These are phyloP conservation scores for Calephelis virginiensis DNA, from an alignment of 1,140 invertebrate species.

Conservation along the genomic window DNA sequence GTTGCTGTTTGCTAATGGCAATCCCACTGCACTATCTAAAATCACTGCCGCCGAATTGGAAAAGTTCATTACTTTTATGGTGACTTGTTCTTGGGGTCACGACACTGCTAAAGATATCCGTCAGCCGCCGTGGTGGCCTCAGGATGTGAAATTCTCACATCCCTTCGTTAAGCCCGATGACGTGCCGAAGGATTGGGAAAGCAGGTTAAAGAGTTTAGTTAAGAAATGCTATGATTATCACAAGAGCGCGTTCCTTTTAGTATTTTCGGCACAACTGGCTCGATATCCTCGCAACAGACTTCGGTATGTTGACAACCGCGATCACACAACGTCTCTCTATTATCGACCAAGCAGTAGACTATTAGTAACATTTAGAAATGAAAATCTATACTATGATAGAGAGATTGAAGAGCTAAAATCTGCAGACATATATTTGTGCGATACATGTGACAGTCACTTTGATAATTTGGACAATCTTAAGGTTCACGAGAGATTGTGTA, in stretches of 20 bases:
- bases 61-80: constrained; percentile 86
- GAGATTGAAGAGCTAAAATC: constrained; percentile 56
- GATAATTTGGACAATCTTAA: constrained; percentile 62
- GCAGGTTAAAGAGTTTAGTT: constrained; percentile 82
- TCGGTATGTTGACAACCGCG: constrained; percentile 85
- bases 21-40: constrained; percentile 83
- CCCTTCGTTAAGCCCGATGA: constrained; percentile 78
- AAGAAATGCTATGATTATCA: constrained; percentile 85
- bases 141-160: constrained; percentile 82
- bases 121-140: constrained; percentile 84
- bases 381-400: constrained; percentile 81
- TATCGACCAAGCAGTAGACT: constrained; percentile 82
- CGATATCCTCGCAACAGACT: constrained; percentile 82
- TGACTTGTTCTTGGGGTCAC: constrained; percentile 85
- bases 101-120: constrained; percentile 79
- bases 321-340: constrained; percentile 86
- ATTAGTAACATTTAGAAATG: constrained; percentile 86
- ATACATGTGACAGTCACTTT: constrained; percentile 83
- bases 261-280: constrained; percentile 84
- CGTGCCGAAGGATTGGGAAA: constrained; percentile 80
- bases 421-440: constrained; percentile 85
- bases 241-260: constrained; percentile 84
- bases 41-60: constrained; percentile 82
- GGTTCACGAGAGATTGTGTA: constrained; percentile 71
- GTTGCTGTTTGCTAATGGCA: constrained; percentile 83